Evolutionary conservation across 1,140 invertebrate species (phyloP).

Genomic region (Cydia pomonella): DNA sequence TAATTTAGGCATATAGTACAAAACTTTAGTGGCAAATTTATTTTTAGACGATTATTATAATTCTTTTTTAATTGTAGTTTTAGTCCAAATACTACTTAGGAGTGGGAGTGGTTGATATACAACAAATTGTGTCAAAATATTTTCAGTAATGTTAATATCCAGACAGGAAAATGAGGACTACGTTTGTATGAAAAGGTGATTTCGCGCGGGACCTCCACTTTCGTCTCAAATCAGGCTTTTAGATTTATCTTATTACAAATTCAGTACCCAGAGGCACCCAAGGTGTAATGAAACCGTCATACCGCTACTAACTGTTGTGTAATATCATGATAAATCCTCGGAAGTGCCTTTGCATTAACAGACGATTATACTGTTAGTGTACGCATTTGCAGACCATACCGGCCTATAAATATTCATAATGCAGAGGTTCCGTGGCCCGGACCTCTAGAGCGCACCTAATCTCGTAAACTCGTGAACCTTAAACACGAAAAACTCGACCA

Average conservation of each 20-base stretch:
- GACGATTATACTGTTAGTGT: constrained; percentile 22
- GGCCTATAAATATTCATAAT: constrained; percentile 29
- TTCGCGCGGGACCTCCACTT: too few relatives aligned
- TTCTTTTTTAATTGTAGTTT: too few relatives aligned
- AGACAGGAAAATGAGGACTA: too few relatives aligned
- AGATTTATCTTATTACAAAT: constrained; percentile 8
- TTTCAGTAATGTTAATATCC: too few relatives aligned
- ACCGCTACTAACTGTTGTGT: constrained; percentile 22
- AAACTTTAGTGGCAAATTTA: too few relatives aligned
- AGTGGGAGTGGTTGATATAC: too few relatives aligned
- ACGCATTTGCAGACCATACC: constrained; percentile 32
- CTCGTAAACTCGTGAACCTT: constrained; percentile 20
- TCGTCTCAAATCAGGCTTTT: neutral
- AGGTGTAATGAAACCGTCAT: constrained; percentile 16
- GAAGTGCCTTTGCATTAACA: constrained; percentile 29
- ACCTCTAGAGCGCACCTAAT: constrained; percentile 10
- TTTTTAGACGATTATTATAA: too few relatives aligned
- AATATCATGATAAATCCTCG: constrained; percentile 33
- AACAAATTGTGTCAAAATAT: too few relatives aligned
- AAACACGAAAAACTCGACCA: constrained; percentile 18
- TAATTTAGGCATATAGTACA: too few relatives aligned
- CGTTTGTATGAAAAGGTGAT: too few relatives aligned
- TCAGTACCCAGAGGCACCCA: constrained; percentile 19
- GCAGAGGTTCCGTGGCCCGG: neutral
- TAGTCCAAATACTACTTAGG: too few relatives aligned